phyloP scores from a whole-genome alignment of 2,797 vertebrate species.

The Tangara arthus region DNA sequence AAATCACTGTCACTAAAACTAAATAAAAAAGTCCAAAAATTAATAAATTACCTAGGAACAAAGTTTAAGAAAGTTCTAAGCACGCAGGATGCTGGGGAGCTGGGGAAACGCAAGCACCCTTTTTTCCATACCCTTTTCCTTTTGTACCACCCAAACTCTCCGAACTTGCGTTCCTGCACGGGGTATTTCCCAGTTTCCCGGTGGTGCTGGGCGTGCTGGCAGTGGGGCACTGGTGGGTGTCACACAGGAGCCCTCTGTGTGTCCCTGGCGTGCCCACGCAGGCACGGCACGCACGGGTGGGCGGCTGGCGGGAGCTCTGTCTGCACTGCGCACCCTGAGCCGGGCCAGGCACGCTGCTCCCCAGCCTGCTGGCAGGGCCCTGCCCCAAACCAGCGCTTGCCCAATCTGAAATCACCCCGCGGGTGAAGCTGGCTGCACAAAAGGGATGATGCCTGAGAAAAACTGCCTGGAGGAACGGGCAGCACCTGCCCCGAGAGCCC shows the following conservation, averaged over 20 bases:
- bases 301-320: background rate
- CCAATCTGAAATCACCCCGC: background rate
- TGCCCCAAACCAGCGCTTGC: background rate
- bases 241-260: background rate
- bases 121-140: background rate
- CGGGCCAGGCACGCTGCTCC: background rate
- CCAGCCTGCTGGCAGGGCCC: background rate
- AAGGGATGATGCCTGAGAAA: background rate
- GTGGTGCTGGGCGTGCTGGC: background rate
- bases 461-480: background rate
- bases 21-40: fast-evolving
- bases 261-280: background rate
- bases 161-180: fast-evolving
- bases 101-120: fast-evolving
- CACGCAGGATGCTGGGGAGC: background rate
- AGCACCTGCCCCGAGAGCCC: background rate
- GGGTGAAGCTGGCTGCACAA: background rate
- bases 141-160: background rate
- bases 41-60: fast-evolving
- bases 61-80: background rate
- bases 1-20: background rate
- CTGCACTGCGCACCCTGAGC: background rate
- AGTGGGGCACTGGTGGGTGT: background rate
- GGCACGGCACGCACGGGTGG: background rate
- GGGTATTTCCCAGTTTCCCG: background rate